phyloP scores from a whole-genome alignment of 2,113 vertebrate species.

The chimpanzee (Pan troglodytes) region NHGRI_mPanTro3-v2.1_pri NC_072398.2:184249001-184249500 shows the following conservation, averaged over 20 bases:
- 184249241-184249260: not conserved
- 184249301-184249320: not conserved
- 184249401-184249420: constrained; percentile 28
- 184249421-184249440: constrained; percentile 43
- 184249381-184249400: constrained; percentile 40
- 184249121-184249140: not conserved
- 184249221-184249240: not conserved
- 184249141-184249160: not conserved
- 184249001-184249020: constrained; percentile 49
- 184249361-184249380: constrained; percentile 28
- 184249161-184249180: not conserved
- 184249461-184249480: constrained; percentile 41
- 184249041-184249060: not conserved
- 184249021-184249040: not conserved
- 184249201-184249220: not conserved
- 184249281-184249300: not conserved
- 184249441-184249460: not conserved
- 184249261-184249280: not conserved
- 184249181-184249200: not conserved
- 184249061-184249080: not conserved
- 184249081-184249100: not conserved
- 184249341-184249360: not conserved
- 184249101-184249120: not conserved
- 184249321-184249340: not conserved
- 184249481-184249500: constrained; percentile 40